Conservation (phyloP, 2,797 vertebrate genomes). For the Rhincodon typus region DNA sequence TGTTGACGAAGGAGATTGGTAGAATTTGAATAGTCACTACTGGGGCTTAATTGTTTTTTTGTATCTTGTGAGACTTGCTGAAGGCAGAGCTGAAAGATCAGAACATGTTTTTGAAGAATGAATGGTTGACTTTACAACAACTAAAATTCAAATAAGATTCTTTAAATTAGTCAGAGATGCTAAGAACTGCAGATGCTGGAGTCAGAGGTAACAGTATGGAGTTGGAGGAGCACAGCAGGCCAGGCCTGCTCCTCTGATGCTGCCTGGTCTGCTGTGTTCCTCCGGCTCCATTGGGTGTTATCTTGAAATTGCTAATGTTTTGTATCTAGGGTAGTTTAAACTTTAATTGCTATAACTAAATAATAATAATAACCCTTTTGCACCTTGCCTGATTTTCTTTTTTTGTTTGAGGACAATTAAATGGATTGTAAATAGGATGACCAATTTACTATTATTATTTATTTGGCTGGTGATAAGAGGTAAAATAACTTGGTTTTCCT, state of each 20-base stretch:
- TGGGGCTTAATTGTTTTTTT: background rate
- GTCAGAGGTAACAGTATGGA: no score
- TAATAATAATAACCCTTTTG: background rate
- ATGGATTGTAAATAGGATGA: background rate
- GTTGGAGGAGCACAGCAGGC: no score
- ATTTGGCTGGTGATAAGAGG: background rate
- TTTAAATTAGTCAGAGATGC: background rate
- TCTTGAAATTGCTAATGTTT: background rate
- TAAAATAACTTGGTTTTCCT: background rate
- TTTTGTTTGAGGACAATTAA: background rate
- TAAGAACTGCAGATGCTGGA: no score
- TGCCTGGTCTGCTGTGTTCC: no score
- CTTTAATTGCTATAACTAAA: background rate
- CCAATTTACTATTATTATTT: no score
- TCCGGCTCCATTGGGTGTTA: no score
- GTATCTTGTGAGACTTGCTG: background rate
- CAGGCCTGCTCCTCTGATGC: no score
- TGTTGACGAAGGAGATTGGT: background rate
- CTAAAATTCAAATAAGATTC: background rate
- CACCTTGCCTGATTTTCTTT: background rate
- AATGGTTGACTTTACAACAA: background rate
- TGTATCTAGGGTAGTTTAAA: background rate
- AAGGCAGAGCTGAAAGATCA: background rate
- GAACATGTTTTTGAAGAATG: background rate
- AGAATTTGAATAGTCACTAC: background rate